Percentiles rank a stretch among this genome's conserved stretches.
Conservation (phyloP, 2,888 invertebrate species). For the Dione juno region DNA sequence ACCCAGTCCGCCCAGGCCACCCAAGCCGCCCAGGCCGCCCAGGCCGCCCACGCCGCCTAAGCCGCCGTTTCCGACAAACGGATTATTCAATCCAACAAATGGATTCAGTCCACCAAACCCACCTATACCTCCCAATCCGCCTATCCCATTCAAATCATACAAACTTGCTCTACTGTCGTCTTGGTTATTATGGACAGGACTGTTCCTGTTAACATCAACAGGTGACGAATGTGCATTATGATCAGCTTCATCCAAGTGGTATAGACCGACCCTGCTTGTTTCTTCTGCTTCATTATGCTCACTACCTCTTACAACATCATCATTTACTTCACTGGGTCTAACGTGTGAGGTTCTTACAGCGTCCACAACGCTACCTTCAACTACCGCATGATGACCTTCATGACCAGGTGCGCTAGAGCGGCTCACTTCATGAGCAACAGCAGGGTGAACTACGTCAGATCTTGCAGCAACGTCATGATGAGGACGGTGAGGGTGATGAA, state of each 20-base stretch:
- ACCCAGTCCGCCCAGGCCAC: background rate
- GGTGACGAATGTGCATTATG: background rate
- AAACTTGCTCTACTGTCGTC: background rate
- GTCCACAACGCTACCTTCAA: background rate
- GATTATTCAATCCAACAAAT: too few species aligned
- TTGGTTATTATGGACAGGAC: background rate
- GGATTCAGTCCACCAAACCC: background rate
- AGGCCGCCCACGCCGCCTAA: background rate
- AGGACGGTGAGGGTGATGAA: background rate
- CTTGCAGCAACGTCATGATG: background rate
- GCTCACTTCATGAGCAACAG: background rate
- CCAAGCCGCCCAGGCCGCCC: background rate
- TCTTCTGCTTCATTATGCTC: background rate
- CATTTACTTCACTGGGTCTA: background rate
- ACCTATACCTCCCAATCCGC: background rate
- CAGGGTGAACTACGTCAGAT: background rate
- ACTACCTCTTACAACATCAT: background rate
- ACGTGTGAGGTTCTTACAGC: background rate
- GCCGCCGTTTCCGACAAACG: too few species aligned
- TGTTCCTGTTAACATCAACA: background rate
- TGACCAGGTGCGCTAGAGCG: background rate
- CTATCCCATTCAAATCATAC: background rate
- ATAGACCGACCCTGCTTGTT: background rate
- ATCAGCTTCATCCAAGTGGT: background rate
- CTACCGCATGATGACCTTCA: background rate